These are phyloP conservation scores for Ceratosolen solmsi DNA, from an alignment of 1,140 invertebrate species.

Conservation along the genomic window DNA sequence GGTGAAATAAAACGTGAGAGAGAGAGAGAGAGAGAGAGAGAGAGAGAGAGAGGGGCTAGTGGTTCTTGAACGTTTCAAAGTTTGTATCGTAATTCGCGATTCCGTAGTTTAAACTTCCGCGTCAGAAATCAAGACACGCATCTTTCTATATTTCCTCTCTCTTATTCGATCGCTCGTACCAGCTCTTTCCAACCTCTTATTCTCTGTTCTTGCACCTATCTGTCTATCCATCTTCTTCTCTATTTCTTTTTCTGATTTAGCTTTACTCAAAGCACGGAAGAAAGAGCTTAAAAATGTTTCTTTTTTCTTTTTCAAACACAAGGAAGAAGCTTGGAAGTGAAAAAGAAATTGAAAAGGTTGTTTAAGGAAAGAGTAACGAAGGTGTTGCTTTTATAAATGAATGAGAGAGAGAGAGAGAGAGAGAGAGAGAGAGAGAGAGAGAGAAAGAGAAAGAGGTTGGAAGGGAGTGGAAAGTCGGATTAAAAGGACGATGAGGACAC, in stretches of 20 bases:
- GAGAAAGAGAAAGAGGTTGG: not conserved
- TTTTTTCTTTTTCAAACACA: not conserved
- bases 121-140: not conserved
- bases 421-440: too few species aligned
- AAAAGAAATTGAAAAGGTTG: constrained; percentile 22
- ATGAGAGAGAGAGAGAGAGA: too few species aligned
- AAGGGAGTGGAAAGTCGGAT: not conserved
- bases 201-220: not conserved
- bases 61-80: not conserved
- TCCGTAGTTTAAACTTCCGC: not conserved
- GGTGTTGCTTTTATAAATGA: constrained; percentile 31
- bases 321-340: not conserved
- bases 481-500: constrained; percentile 25
- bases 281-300: not conserved
- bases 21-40: not conserved
- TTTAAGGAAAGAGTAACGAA: constrained; percentile 1
- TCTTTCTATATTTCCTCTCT: not conserved
- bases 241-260: not conserved
- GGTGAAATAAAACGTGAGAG: not conserved
- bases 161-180: not conserved
- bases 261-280: not conserved
- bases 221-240: not conserved
- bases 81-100: not conserved
- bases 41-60: not conserved
- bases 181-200: not conserved